These are phyloP conservation scores for Pyrrhosoma nymphula DNA, from an alignment of 2,888 invertebrate species.

Conservation along the genomic window DNA sequence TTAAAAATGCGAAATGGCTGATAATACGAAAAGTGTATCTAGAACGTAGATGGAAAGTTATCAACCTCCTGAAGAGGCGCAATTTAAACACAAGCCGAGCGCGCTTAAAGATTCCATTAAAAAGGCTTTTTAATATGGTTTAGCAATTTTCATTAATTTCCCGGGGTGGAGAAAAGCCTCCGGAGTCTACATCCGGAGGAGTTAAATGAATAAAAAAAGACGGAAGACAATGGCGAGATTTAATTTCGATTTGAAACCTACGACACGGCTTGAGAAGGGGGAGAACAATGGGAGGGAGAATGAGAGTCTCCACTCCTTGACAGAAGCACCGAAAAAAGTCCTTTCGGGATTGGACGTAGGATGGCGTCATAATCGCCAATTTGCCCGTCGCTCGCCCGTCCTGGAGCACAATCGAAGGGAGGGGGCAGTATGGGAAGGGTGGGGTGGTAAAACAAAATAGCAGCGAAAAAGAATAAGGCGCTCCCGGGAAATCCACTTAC, in stretches of 20 bases:
- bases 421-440: neutral
- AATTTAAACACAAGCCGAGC: too few relatives aligned
- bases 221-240: neutral
- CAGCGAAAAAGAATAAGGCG: constrained; percentile 30
- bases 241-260: neutral
- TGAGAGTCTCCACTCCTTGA: neutral
- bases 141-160: neutral
- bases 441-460: neutral
- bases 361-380: constrained; percentile 18
- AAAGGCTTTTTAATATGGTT: neutral
- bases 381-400: neutral
- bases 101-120: neutral
- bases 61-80: too few relatives aligned
- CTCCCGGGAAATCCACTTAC: constrained; percentile 55
- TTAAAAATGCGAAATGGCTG: too few relatives aligned
- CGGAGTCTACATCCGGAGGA: neutral
- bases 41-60: too few relatives aligned
- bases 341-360: neutral
- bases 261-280: neutral
- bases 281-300: neutral
- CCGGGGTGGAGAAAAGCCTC: neutral
- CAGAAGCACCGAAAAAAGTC: constrained; percentile 9
- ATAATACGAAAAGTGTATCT: too few relatives aligned
- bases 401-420: neutral
- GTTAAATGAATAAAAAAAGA: neutral